Percentiles rank a stretch among this genome's conserved stretches.
Evolutionary conservation across 2,888 invertebrate species (phyloP).

Genomic region (Sphinx pinastri): DNA sequence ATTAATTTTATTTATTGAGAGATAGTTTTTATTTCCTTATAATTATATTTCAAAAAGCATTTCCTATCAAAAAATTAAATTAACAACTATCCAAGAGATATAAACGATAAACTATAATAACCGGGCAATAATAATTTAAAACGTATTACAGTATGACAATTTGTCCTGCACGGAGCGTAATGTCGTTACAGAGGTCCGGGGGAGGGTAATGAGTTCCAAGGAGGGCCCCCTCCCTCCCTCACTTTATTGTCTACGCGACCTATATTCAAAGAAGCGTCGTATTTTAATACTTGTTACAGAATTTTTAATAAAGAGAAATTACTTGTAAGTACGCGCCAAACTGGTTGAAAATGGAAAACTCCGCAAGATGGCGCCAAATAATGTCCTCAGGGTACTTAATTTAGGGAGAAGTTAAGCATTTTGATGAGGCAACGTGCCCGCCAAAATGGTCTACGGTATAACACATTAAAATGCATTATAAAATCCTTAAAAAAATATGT

Average conservation of each 20-base stretch:
- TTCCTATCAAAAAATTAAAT: not conserved
- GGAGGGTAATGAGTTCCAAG: slow-evolving; percentile 19
- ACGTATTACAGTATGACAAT: slow-evolving; percentile 15
- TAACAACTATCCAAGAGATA: not conserved
- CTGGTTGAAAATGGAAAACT: slow-evolving; percentile 8
- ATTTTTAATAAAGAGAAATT: slow-evolving; percentile 11
- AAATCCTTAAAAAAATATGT: not conserved
- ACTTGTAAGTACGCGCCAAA: slow-evolving; percentile 36
- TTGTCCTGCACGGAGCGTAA: slow-evolving; percentile 8
- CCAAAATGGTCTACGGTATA: not conserved
- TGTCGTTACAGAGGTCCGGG: not conserved
- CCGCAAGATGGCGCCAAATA: slow-evolving; percentile 17
- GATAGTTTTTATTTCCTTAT: too few relatives aligned
- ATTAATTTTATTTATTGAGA: too few relatives aligned
- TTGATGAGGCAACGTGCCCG: not conserved
- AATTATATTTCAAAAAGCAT: not conserved
- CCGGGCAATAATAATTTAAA: slow-evolving; percentile 11
- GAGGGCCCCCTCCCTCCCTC: not conserved
- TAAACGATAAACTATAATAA: not conserved
- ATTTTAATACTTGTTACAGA: slow-evolving; percentile 13
- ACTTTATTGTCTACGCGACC: slow-evolving; percentile 71
- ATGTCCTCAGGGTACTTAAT: not conserved
- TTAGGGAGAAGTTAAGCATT: not conserved
- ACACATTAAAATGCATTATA: not conserved
- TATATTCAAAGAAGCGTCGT: slow-evolving; percentile 52